Base-by-base conservation (phyloP, 2,797 vertebrate genomes). In the Phoebastria nigripes region DNA sequence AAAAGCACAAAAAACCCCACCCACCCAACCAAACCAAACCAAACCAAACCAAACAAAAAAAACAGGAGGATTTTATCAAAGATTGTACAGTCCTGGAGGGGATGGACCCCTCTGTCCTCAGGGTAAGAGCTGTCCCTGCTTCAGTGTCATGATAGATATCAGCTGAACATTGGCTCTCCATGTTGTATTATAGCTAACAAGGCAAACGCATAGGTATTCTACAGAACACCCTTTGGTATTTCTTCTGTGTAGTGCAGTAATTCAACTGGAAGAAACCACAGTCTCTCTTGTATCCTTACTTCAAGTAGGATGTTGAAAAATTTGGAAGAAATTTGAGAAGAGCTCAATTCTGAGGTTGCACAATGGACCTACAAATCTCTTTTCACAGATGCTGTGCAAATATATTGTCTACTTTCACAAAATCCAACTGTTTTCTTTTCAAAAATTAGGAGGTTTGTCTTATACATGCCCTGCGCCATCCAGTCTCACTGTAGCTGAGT, bases 21-120 rank as follows among this genome's bases (percentile, higher is more conserved):
- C 6, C 10, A 46, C 3, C 1, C 21, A 31, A 11, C 1, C 33
- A 26, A 63, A 61, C 3, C 12, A 29, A 44, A 51, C 1, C 20
- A 54, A 55, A 52, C 12, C 35, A 37, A 37, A 37, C 37, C 37
- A 37, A 44, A 18, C 22, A 47, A 46, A 81, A 71, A 26, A 3
- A 2, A 3, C 12, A 52, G 9, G 59, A 58, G 59, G 13, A 29
- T 25, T 54, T 51, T 24, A 61, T 72, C 26, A 82, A 46, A 65
- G 15, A 15, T 9, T n/a, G 8, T 46, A 42, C 14, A 14, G 5
- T 42, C 42, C 42, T 47, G 28, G n/a, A 76, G 20, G 6, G 7
- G 15, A 37, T 56, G 17, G 31, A 71, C 15, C 6, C 7, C 1
- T 0, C 9, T 62, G 19, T 56, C 47, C 28, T 61, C 9, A 18